A percentile compares a stretch with the other conserved stretches of the same genome.
Evolutionary conservation across 2,888 invertebrate genomes (phyloP).

Genomic region (Drosophila aldrichi): DNA sequence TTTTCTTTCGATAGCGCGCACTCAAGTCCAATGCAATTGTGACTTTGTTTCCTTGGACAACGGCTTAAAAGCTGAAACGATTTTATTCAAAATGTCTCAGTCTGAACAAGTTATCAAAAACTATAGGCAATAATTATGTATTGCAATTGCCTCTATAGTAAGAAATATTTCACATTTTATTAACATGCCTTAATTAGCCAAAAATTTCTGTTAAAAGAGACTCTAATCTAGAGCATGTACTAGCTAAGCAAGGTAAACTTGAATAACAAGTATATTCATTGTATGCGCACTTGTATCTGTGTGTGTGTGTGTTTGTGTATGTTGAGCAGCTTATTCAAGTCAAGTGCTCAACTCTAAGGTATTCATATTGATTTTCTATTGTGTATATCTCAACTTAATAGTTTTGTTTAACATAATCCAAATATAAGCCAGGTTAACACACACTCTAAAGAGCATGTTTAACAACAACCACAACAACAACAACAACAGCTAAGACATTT

Average conservation of each 20-base stretch:
- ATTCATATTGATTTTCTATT: constrained; percentile 2
- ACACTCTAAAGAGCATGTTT: neutral
- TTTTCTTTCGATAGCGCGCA: constrained; percentile 1
- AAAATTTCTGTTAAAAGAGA: no score
- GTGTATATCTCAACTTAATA: neutral
- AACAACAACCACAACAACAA: neutral
- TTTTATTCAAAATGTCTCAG: neutral
- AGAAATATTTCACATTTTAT: no score
- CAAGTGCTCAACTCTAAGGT: neutral
- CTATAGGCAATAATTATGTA: no score
- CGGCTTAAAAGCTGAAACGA: no score
- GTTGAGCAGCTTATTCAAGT: constrained; percentile 2
- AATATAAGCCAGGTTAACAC: constrained; percentile 2
- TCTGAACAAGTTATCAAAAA: neutral
- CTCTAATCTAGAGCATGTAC: neutral
- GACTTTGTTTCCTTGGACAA: constrained; percentile 1
- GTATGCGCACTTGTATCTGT: neutral
- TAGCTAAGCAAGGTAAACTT: no score
- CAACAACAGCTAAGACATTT: neutral
- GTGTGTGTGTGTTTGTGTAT: neutral
- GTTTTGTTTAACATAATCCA: constrained; percentile 3
- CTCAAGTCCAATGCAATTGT: constrained; percentile 14
- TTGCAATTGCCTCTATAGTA: no score
- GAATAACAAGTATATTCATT: neutral
- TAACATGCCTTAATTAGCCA: no score